Base-by-base conservation (phyloP, 1,140 invertebrate species). In the Nebria ingens region DNA sequence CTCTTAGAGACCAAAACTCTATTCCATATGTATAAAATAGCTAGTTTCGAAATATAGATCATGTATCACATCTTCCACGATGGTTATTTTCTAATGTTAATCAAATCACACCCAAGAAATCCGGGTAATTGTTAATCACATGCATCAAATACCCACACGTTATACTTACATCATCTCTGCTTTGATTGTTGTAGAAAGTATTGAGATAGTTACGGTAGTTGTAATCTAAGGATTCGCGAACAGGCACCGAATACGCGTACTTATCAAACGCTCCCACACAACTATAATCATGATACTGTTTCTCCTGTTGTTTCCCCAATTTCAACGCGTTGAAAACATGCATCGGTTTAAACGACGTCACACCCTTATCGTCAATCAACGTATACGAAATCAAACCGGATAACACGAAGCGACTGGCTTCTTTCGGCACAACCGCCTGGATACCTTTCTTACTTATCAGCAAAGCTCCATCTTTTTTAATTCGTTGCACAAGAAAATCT, bases 351-450 rank as follows among this genome's bases (percentile, higher is more conserved):
- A 89, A 88, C 68, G 84, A 82, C 54, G 79, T 80, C 20, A 89
- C 79, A 19, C 87, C 87, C 59, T 78, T 79, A 66, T 89, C 86
- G 64, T 89, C 86, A 0, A 90, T 72, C 2, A 89, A 78, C 2
- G 84, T 82, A 60, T 89, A 90, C 2, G 85, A 78, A 1, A 87
- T 79, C 68, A 86, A 75, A 13, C 87, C 87, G 1, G 82, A 85
- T 2, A 88, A 68, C 6, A 90, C 85, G 17, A 79, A 80, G 19
- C 83, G 75, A 38, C 85, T 79, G 0, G 83, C 83, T 66, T 89
- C 85, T 38, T 82, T 75, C 0, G 87, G 87, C 17, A 90, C 80
- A 1, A 90, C 84, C 0, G 83, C 83, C 65, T 89, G 85, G n/a
- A 86, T 62, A 15, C 84, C 83, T 63, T 83, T 81, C 55, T 88